phyloP scores from a whole-genome alignment of 2,113 vertebrate genomes.

The Bos indicus region DNA sequence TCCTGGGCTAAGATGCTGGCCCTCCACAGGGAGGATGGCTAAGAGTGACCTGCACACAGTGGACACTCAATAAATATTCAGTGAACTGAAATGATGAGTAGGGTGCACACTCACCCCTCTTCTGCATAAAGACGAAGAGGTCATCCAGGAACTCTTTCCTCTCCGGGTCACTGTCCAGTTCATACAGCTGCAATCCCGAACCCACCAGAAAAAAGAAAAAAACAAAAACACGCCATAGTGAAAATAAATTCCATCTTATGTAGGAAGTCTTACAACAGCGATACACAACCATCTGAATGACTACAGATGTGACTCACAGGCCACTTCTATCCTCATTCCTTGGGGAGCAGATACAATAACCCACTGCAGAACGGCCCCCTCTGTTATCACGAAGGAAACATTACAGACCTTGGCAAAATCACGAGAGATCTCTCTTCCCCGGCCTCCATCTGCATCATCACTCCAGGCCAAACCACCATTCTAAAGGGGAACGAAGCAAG shows the following conservation, averaged over 20 bases:
- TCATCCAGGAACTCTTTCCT: conserved; percentile 96
- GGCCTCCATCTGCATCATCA: conserved; percentile 88
- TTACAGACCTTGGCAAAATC: conserved; percentile 94
- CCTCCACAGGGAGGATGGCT: not conserved
- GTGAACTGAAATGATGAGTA: not conserved
- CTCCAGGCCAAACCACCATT: conserved; percentile 87
- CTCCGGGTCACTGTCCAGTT: conserved; percentile 93
- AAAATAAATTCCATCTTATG: not conserved
- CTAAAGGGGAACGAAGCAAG: conserved; percentile 73
- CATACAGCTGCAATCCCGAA: conserved; percentile 88
- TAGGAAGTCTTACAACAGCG: not conserved
- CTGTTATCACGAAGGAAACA: not conserved
- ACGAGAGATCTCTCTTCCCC: conserved; percentile 91
- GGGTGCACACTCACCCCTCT: conserved; percentile 87
- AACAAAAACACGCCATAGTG: not conserved
- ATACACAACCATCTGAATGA: not conserved
- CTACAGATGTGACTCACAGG: not conserved
- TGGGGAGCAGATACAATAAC: not conserved
- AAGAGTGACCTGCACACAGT: not conserved
- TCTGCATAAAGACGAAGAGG: conserved; percentile 98
- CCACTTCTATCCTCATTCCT: not conserved
- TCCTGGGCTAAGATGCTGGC: not conserved
- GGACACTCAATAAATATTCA: not conserved
- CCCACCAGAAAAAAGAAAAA: not conserved
- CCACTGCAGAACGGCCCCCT: not conserved